Conservation (phyloP, 1,140 invertebrate species). For the Matsumurasca onukii region DNA sequence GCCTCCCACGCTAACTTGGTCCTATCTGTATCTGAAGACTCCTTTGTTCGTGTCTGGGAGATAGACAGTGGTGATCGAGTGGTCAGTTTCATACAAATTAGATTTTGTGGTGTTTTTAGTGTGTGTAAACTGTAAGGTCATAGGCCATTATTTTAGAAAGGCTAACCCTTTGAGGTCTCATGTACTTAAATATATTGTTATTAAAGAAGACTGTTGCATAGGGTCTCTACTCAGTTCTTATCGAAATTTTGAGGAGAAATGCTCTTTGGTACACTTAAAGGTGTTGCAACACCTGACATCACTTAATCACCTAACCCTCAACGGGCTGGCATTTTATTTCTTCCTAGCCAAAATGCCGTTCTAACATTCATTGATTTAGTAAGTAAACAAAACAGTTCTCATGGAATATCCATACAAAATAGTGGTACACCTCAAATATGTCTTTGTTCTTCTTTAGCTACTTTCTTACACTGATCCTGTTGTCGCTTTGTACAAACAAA, state of each 20-base stretch:
- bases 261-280: too few relatives aligned
- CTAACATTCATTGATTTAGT: too few relatives aligned
- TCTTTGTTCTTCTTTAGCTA: too few relatives aligned
- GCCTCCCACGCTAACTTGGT: slow-evolving; percentile 48
- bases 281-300: too few relatives aligned
- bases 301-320: too few relatives aligned
- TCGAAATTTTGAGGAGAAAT: neutral
- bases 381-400: too few relatives aligned
- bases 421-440: too few relatives aligned
- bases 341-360: too few relatives aligned
- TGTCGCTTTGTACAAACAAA: too few relatives aligned
- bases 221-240: neutral
- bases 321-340: too few relatives aligned
- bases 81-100: slow-evolving; percentile 28
- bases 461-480: too few relatives aligned
- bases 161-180: neutral
- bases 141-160: neutral
- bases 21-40: slow-evolving; percentile 52
- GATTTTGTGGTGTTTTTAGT: neutral
- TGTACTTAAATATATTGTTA: neutral
- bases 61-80: slow-evolving; percentile 39
- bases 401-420: too few relatives aligned
- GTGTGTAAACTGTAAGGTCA: neutral
- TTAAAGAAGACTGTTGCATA: neutral
- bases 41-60: slow-evolving; percentile 51